Evolutionary conservation across 2,888 invertebrate species (phyloP).

Genomic region (Polydesmus complanatus): DNA sequence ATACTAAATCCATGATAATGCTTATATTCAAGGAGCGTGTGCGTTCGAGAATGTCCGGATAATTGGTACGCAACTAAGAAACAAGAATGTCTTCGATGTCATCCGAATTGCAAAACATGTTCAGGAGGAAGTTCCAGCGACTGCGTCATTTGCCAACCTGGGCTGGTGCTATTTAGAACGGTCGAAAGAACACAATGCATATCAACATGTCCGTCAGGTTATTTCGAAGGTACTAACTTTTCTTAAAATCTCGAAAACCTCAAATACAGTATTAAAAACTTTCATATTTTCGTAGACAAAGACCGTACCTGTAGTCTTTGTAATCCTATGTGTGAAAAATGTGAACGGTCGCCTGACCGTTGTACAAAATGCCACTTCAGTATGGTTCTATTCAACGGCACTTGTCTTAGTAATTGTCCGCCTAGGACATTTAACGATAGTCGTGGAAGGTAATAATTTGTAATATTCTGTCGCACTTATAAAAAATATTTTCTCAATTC

Average conservation of each 20-base stretch:
- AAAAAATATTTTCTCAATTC: not conserved
- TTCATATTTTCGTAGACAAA: conserved; percentile 38
- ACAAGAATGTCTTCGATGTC: conserved; percentile 45
- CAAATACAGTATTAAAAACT: not conserved
- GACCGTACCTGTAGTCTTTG: conserved; percentile 67
- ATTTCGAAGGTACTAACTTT: conserved; percentile 17
- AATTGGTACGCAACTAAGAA: conserved; percentile 10
- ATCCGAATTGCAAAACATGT: conserved; percentile 51
- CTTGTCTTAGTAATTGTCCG: conserved; percentile 72
- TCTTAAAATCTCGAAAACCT: not conserved
- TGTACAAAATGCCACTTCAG: conserved; percentile 82
- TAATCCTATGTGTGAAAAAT: conserved; percentile 71
- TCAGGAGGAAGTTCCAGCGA: conserved; percentile 34
- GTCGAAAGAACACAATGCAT: conserved; percentile 19
- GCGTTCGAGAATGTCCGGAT: conserved; percentile 13
- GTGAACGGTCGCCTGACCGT: conserved; percentile 63
- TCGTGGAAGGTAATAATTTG: conserved; percentile 54
- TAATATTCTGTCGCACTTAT: not conserved
- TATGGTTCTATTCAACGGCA: conserved; percentile 62
- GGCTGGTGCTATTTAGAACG: conserved; percentile 47
- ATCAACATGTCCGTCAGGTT: conserved; percentile 20
- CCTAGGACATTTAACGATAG: conserved; percentile 68
- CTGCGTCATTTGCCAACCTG: conserved; percentile 21
- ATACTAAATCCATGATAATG: not conserved
- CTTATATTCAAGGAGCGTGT: conserved; percentile 3